Base-by-base conservation (phyloP, 2,113 vertebrate genomes). In the Silurus asotus region DNA sequence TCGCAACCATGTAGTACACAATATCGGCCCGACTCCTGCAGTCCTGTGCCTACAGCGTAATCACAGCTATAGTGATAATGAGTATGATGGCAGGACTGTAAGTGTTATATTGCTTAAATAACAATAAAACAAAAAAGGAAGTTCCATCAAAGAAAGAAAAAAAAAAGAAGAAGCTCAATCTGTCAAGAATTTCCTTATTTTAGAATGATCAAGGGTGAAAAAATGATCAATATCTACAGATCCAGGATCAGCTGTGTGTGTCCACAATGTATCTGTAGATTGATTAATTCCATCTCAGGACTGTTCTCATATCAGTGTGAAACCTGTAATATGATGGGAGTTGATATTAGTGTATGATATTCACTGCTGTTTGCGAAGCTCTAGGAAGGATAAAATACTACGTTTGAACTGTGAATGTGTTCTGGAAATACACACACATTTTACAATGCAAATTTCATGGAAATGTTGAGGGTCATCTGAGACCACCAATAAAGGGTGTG, bases 401-500 rank as follows among this genome's bases (percentile, higher is more conserved):
- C 10, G 20, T 23, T 19, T 74, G 19, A 25, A 53, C 48, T 75
- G 8, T 51, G 49, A 76, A 76, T 53, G 49, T 76, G 49, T 14
- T 76, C 56, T 79, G 53, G 55, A 59, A 23, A 10, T 20, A 6
- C 48, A 53, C 76, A 28, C 55, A 78, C 8, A 78, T 3, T 82
- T 69, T 69, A 19, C 61, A 53, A 67, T 69, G 15, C 62, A 82
- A 82, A 82, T 69, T 23, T 20, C 5, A 45, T 72, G 82, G 65
- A 83, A 59, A 72, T 56, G 28, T 51, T n/a, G 25, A 37, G 45
- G 53, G 65, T 82, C 49, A 82, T 49, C 49, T 48, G 55, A 55
- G 23, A 64, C n/a, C 8, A 69, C 51, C n/a, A 55, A 5, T 53
- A n/a, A 8, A 20, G 49, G 48, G 51, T 56, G 49, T 37, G 67